phyloP scores from a whole-genome alignment of 2,797 vertebrate species.

The Catharus ustulatus region DNA sequence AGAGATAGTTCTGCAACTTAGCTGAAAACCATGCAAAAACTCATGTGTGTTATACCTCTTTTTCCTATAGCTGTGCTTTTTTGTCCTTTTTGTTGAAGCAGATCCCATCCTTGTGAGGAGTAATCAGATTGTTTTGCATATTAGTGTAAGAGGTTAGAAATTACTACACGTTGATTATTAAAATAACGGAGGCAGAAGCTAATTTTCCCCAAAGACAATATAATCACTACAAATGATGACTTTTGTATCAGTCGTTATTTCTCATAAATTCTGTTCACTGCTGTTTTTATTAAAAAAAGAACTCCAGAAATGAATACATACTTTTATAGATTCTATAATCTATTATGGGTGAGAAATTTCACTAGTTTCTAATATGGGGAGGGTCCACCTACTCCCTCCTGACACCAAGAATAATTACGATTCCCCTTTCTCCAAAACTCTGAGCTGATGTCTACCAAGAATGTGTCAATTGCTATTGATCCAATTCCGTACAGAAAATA shows the following conservation, averaged over 20 bases:
- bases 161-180: background rate
- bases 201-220: background rate
- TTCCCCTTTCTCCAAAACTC: background rate
- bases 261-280: background rate
- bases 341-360: background rate
- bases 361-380: background rate
- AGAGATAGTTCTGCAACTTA: background rate
- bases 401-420: background rate
- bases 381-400: background rate
- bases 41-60: background rate
- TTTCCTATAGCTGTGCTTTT: background rate
- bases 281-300: background rate
- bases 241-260: background rate
- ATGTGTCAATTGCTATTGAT: background rate
- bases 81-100: background rate
- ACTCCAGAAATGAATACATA: background rate
- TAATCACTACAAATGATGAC: background rate
- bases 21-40: background rate
- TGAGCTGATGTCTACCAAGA: background rate
- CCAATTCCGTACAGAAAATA: background rate
- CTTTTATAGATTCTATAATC: background rate
- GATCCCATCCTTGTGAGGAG: background rate
- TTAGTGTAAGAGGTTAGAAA: background rate
- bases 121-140: background rate
- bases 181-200: background rate